Evolutionary conservation across 2,888 invertebrate species (phyloP), one percentile per base, ranked within the genome.

Genomic region (Anorthoa munda): DNA sequence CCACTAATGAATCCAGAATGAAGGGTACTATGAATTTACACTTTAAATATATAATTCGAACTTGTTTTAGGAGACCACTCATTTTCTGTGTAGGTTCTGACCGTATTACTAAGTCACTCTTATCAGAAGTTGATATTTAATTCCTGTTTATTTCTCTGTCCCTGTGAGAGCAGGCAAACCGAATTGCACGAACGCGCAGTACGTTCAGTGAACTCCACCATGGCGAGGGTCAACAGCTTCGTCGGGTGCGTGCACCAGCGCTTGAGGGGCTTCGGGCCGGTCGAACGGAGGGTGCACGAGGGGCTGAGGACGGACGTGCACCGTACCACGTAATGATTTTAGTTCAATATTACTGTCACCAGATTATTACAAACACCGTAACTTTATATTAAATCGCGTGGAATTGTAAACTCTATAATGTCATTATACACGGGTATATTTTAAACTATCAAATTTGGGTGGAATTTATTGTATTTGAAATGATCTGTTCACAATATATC

Each of bases 191-290:
- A 87, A 73, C 93, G 94, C 77, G 93, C 92, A 21, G 84, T 90
- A 45, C 89, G 89, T 75, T 91, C 92, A 72, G 89, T 92, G 58
- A 91, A 90, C 75, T 86, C 72, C 75, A 92, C 93, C 55, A 88
- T 95, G 88, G 86, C 86, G 90, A 90, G 88, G 73, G 93, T 93
- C 84, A 92, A 94, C 93, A 93, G 93, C 79, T 93, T 94, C 93
- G 94, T 95, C 81, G 93, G 90, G 48, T 86, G 86, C 72, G 88
- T 95, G 72, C 94, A 95, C 67, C 92, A 90, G 66, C 94, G 94
- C 53, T 90, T 96, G 87, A 90, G 93, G 48, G 90, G 92, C 18
- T 90, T 84, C 88, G 85, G 84, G 68, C 89, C 77, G 58, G 74
- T 76, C 79, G 71, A 63, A 17, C 69, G 72, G 11, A 77, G 60